phyloP scores from a whole-genome alignment of 2,888 invertebrate species.

The Cybosia mesomella region DNA sequence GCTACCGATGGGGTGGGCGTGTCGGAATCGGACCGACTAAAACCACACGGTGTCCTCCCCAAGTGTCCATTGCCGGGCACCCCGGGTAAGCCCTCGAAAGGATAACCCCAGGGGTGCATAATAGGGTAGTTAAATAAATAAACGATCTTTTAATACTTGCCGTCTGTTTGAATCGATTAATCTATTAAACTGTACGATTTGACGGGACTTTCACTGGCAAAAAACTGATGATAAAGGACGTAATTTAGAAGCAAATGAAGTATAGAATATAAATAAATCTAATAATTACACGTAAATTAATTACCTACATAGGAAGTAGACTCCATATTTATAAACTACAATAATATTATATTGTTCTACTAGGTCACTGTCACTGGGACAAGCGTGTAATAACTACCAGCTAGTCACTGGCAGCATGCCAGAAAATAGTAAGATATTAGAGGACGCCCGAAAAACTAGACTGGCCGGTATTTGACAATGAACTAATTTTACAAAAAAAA shows the following conservation, averaged over 20 bases:
- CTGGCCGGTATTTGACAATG: slow-evolving; percentile 17
- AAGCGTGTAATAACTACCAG: slow-evolving; percentile 24
- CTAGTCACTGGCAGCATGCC: slow-evolving; percentile 34
- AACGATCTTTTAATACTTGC: no score
- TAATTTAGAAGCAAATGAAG: not conserved
- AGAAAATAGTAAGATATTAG: slow-evolving; percentile 29
- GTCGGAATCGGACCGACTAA: no score
- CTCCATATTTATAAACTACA: not conserved
- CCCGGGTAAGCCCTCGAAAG: no score
- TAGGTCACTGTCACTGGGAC: slow-evolving; percentile 47
- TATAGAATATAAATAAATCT: not conserved
- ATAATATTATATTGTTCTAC: not conserved
- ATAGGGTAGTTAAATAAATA: no score
- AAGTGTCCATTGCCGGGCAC: no score
- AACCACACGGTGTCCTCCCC: no score
- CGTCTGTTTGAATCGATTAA: no score
- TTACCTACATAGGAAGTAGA: not conserved
- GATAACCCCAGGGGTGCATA: no score
- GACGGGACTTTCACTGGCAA: not conserved
- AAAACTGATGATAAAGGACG: no score
- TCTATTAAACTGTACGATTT: no score
- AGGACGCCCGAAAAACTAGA: slow-evolving; percentile 37
- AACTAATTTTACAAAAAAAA: slow-evolving; percentile 9
- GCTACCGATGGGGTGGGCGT: no score
- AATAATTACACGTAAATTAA: not conserved